Conservation (phyloP, 2,888 invertebrate genomes). For the Caenorhabditis imperialis region DNA sequence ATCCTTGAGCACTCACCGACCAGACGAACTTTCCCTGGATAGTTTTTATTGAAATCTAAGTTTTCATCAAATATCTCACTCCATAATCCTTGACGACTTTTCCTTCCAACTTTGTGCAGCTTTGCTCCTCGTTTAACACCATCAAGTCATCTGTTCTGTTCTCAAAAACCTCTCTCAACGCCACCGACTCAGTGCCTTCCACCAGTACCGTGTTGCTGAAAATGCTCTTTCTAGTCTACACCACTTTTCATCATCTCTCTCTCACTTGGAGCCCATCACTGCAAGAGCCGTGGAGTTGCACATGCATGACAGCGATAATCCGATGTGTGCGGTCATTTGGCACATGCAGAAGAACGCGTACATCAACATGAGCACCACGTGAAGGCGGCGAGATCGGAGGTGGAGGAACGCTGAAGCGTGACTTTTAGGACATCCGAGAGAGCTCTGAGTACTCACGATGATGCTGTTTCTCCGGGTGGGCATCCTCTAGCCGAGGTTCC, state of each 20-base stretch:
- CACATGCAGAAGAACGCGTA: constrained; percentile 65
- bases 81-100: constrained; percentile 48
- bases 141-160: constrained; percentile 1
- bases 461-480: constrained; percentile 21
- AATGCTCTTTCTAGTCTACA: background rate
- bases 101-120: constrained; percentile 39
- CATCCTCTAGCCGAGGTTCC: background rate
- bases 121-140: background rate
- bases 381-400: constrained; percentile 61
- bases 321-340: constrained; percentile 64
- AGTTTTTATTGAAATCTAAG: background rate
- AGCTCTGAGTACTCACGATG: constrained; percentile 27
- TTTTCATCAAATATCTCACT: constrained; percentile 6
- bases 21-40: constrained; percentile 52
- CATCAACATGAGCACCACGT: constrained; percentile 67
- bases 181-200: background rate
- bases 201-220: constrained; percentile 3
- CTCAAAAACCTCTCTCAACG: background rate
- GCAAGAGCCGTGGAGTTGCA: constrained; percentile 69
- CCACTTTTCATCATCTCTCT: background rate
- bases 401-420: constrained; percentile 60
- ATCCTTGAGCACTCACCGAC: constrained; percentile 46
- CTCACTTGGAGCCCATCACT: constrained; percentile 19
- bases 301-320: constrained; percentile 69
- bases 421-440: no score